Evolutionary conservation across 2,113 vertebrate genomes (phyloP).

Genomic region (Epinephelus moara): DNA sequence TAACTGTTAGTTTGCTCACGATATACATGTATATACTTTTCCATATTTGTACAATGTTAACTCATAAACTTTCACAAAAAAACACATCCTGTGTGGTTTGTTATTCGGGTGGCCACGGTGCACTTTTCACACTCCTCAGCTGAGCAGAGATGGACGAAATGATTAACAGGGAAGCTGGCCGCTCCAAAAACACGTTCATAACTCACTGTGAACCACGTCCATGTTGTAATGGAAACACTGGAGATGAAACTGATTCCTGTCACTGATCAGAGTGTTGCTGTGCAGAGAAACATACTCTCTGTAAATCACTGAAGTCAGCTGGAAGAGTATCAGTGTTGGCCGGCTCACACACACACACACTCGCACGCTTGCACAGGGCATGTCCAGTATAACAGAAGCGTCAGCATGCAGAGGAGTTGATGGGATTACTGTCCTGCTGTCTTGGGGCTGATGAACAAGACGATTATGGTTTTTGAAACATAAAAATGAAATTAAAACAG

Average conservation of each 20-base stretch:
- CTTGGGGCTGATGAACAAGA: not conserved
- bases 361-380: not conserved
- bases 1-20: too few relatives aligned
- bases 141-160: too few relatives aligned
- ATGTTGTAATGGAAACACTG: conserved; percentile 48
- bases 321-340: not conserved
- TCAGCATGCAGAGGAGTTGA: not conserved
- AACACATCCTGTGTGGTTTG: not conserved
- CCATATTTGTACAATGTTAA: too few relatives aligned
- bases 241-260: conserved; percentile 19
- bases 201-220: conserved; percentile 12
- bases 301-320: conserved; percentile 26
- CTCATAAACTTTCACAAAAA: not conserved
- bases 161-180: not conserved
- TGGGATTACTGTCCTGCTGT: conserved; percentile 20
- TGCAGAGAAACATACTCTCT: conserved; percentile 14
- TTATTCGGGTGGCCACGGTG: not conserved
- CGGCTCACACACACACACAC: not conserved
- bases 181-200: not conserved
- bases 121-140: not conserved
- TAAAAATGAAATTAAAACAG: not conserved
- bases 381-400: conserved; percentile 13
- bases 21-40: not conserved
- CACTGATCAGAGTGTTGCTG: conserved; percentile 13
- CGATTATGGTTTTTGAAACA: not conserved